Evolutionary conservation across 2,797 vertebrate genomes (phyloP), one percentile per base, ranked within the genome.

Genomic region (Alauda arvensis): DNA sequence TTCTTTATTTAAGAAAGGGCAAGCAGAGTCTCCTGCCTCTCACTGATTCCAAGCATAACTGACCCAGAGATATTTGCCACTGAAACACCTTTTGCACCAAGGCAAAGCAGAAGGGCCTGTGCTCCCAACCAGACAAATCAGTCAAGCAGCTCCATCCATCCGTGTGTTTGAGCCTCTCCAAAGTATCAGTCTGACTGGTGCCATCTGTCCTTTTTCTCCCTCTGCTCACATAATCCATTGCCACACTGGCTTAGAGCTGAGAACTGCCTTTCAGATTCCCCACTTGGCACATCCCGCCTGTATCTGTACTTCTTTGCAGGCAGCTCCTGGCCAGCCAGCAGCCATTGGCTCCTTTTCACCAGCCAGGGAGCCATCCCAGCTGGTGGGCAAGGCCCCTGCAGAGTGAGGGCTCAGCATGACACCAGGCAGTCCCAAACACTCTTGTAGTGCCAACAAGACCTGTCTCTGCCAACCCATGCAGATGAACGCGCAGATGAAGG

Each of bases 1-100:
- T 56, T 87, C 74, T 84, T 88, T 93, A 93, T 55, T 70, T 91
- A 28, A 40, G 83, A 88, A 92, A 79, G 62, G 87, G 80, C n/a
- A 85, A 71, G 62, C 55, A 57, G 67, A 83, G 45, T 60, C 71
- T 85, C 61, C 87, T 89, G 70, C 85, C 75, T 83, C 85, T 91
- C 51, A 61, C 28, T 81, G 40, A 37, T 37, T 72, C 61, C 80
- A 79, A 78, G 77, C 60, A 78, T 49, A 59, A 45, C 62, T 62
- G 21, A 71, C 79, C 63, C 79, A 74, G 85, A 82, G 46, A 49
- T 19, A 21, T 46, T 67, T 84, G 71, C 59, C 70, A 61, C 53
- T 0, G 0, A 68, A 87, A 77, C 29, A 59, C 42, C 40, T 83
- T 87, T 66, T 80, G 74, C 49, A 81, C 48, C 34, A 76, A 56